Evolutionary conservation across 2,888 invertebrate genomes (phyloP).

Genomic region (Apodemia duryi): DNA sequence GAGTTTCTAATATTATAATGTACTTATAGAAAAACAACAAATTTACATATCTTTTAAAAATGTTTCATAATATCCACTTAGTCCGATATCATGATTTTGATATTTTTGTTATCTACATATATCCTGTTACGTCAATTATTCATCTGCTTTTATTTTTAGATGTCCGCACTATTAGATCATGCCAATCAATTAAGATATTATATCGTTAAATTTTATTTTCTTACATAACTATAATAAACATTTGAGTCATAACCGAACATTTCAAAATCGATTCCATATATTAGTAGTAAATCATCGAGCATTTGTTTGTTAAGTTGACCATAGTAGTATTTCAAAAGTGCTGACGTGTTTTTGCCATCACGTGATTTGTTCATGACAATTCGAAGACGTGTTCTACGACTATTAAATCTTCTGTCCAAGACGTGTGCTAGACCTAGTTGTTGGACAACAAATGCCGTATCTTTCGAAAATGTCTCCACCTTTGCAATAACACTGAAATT

Average conservation of each 20-base stretch:
- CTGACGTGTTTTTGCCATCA: slow-evolving; percentile 69
- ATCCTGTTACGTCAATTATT: no score
- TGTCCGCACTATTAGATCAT: no score
- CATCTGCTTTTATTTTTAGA: no score
- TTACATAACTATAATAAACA: slow-evolving; percentile 75
- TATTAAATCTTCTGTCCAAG: slow-evolving; percentile 65
- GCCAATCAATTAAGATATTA: not conserved
- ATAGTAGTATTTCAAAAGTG: slow-evolving; percentile 72
- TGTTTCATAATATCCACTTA: no score
- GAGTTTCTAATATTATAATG: no score
- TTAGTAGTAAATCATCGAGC: slow-evolving; percentile 78
- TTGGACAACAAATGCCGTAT: slow-evolving; percentile 80
- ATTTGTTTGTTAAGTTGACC: slow-evolving; percentile 76
- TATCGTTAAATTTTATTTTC: slow-evolving; percentile 46
- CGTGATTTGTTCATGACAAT: slow-evolving; percentile 76
- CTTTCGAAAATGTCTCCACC: slow-evolving; percentile 81
- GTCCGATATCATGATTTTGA: no score
- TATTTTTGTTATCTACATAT: no score
- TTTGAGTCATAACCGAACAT: slow-evolving; percentile 82
- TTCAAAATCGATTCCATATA: slow-evolving; percentile 84
- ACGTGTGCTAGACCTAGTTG: slow-evolving; percentile 78
- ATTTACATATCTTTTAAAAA: no score
- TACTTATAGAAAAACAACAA: no score
- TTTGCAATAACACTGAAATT: slow-evolving; percentile 83
- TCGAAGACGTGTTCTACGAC: slow-evolving; percentile 69